phyloP scores from a whole-genome alignment of 2,113 vertebrate genomes.

The Tympanuchus pallidicinctus region DNA sequence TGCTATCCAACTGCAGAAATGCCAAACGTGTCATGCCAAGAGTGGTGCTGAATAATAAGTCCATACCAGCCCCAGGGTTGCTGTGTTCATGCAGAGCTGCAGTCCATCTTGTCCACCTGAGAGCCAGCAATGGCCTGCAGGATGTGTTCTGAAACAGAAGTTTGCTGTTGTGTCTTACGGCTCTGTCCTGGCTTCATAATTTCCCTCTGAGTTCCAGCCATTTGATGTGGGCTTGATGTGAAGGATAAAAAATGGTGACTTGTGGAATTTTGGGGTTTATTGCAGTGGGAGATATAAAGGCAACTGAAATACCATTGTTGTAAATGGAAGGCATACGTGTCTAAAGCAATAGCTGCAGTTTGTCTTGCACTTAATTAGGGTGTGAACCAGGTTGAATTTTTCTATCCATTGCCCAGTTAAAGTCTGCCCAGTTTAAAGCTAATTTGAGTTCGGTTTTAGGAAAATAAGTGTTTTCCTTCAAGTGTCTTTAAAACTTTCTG shows the following conservation, averaged over 20 bases:
- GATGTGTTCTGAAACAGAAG: not conserved
- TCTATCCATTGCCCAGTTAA: not conserved
- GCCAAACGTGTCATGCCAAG: not conserved
- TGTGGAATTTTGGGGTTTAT: not conserved
- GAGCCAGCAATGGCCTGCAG: not conserved
- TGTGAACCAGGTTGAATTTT: not conserved
- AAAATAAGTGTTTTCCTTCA: constrained; percentile 5
- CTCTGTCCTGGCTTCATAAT: not conserved
- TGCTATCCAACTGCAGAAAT: not conserved
- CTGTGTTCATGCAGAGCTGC: not conserved
- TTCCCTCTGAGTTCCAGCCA: not conserved
- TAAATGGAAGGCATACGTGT: not conserved
- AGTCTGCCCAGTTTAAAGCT: not conserved
- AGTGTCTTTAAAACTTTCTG: constrained; percentile 19
- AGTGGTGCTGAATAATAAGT: not conserved
- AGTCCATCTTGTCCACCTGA: not conserved
- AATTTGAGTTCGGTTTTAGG: not conserved
- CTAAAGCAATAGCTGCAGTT: not conserved
- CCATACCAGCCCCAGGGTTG: not conserved
- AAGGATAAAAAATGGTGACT: not conserved
- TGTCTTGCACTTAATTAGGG: not conserved
- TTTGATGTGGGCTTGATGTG: not conserved
- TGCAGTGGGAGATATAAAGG: not conserved
- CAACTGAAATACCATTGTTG: not conserved
- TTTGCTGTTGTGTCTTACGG: not conserved